Conservation (phyloP, 2,797 vertebrate species). For the Erethizon dorsatum region DNA sequence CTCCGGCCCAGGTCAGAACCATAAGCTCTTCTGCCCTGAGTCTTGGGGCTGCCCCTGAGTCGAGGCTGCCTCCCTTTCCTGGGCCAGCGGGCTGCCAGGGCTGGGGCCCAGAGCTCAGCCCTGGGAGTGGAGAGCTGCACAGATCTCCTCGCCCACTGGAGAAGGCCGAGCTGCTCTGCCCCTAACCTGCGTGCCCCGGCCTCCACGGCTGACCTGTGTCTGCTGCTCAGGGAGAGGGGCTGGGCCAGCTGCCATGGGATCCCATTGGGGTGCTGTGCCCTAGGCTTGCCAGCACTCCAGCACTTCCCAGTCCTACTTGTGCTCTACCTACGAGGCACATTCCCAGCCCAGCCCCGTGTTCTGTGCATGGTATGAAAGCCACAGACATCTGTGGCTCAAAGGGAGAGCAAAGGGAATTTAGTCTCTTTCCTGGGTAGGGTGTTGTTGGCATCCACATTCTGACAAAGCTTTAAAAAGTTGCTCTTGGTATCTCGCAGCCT, state of each 20-base stretch:
- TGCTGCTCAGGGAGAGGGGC: not conserved
- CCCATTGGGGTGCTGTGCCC: not conserved
- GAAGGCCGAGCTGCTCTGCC: not conserved
- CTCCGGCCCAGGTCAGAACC: not conserved
- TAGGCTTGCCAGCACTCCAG: not conserved
- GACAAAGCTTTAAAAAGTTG: not conserved
- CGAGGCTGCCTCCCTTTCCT: not conserved
- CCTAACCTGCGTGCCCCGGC: not conserved
- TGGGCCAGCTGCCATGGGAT: fast-evolving
- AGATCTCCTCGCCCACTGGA: not conserved
- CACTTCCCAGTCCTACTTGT: not conserved
- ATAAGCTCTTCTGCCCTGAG: not conserved
- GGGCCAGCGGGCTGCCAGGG: not conserved
- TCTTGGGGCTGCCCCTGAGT: not conserved
- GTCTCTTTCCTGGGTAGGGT: not conserved
- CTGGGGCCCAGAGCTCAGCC: not conserved
- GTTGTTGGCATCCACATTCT: not conserved
- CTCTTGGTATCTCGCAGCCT: not conserved
- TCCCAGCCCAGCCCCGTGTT: not conserved
- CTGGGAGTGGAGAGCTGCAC: not conserved
- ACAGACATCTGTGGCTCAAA: not conserved
- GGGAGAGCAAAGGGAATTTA: not conserved
- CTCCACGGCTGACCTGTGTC: not conserved
- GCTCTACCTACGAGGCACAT: not conserved
- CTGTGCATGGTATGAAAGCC: not conserved